Conservation (phyloP, 1,140 invertebrate species). For the Listronotus oregonensis region DNA sequence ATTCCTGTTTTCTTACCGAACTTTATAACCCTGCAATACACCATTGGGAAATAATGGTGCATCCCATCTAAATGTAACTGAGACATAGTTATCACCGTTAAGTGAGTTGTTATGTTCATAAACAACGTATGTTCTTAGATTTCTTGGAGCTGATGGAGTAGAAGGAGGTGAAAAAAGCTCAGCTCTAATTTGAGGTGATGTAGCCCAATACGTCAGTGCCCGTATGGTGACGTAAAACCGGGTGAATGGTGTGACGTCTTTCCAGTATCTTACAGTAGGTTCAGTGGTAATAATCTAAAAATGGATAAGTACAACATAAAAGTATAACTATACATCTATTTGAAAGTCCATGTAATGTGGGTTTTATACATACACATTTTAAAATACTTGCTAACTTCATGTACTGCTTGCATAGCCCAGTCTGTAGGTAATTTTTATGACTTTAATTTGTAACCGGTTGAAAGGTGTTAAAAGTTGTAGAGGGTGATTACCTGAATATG, state of each 20-base stretch:
- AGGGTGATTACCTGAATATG: no score
- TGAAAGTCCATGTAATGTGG: no score
- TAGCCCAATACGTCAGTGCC: slow-evolving; percentile 84
- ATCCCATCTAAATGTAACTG: slow-evolving; percentile 77
- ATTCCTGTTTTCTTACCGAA: slow-evolving; percentile 50
- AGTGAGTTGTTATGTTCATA: slow-evolving; percentile 50
- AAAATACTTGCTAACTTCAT: no score
- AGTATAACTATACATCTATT: no score
- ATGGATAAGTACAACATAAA: no score
- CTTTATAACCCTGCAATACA: slow-evolving; percentile 71
- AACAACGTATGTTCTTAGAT: slow-evolving; percentile 71
- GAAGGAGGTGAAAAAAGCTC: slow-evolving; percentile 70
- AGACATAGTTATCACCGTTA: slow-evolving; percentile 57
- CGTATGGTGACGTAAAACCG: slow-evolving; percentile 72
- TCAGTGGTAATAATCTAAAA: slow-evolving; percentile 56
- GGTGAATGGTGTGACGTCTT: slow-evolving; percentile 68
- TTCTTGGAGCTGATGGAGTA: slow-evolving; percentile 71
- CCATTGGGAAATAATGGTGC: slow-evolving; percentile 74
- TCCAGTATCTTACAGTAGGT: slow-evolving; percentile 57
- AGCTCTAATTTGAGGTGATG: slow-evolving; percentile 65
- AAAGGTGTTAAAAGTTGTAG: no score
- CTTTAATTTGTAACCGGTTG: no score
- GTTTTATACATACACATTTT: no score
- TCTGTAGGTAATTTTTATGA: no score
- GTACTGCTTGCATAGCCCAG: no score